These are phyloP conservation scores for Geophilus truncorum DNA, from an alignment of 2,888 invertebrate genomes.

Conservation along the genomic window DNA sequence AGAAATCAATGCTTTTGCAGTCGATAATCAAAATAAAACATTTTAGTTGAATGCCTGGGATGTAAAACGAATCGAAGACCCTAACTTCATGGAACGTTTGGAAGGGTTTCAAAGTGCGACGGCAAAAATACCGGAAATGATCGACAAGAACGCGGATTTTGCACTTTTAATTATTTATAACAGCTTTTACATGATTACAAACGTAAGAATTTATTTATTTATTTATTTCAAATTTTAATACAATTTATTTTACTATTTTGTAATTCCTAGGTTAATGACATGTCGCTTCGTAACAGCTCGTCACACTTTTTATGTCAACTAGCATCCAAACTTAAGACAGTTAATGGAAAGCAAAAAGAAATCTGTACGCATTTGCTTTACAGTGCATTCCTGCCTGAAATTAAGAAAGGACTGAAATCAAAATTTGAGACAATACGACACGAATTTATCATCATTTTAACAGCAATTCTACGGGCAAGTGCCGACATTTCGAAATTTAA, in stretches of 20 bases:
- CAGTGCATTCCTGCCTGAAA: conserved; percentile 65
- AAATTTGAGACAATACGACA: conserved; percentile 63
- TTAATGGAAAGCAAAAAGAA: conserved; percentile 47
- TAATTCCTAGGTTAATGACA: conserved; percentile 63
- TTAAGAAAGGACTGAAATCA: conserved; percentile 66
- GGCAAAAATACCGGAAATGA: conserved; percentile 49
- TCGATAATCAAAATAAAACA: too few relatives aligned
- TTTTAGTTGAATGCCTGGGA: conserved; percentile 85
- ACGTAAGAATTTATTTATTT: conserved; percentile 43
- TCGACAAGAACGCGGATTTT: conserved; percentile 63
- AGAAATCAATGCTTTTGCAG: too few relatives aligned
- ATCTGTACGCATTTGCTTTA: conserved; percentile 47
- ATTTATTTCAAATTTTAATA: not conserved
- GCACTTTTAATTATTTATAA: conserved; percentile 67
- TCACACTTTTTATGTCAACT: conserved; percentile 67
- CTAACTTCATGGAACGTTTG: conserved; percentile 77
- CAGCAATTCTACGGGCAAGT: conserved; percentile 56
- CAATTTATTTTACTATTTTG: conserved; percentile 35
- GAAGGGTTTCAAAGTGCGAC: conserved; percentile 69
- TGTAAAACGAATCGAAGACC: conserved; percentile 83
- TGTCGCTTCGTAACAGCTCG: conserved; percentile 74
- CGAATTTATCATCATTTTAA: conserved; percentile 73
- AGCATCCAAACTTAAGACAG: conserved; percentile 56
- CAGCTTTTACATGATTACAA: conserved; percentile 69
- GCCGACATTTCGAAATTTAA: conserved; percentile 1